A percentile compares a stretch with the other conserved stretches of the same genome.
Evolutionary conservation across 2,113 vertebrate species (phyloP).

Genomic region (Varanus komodoensis): DNA sequence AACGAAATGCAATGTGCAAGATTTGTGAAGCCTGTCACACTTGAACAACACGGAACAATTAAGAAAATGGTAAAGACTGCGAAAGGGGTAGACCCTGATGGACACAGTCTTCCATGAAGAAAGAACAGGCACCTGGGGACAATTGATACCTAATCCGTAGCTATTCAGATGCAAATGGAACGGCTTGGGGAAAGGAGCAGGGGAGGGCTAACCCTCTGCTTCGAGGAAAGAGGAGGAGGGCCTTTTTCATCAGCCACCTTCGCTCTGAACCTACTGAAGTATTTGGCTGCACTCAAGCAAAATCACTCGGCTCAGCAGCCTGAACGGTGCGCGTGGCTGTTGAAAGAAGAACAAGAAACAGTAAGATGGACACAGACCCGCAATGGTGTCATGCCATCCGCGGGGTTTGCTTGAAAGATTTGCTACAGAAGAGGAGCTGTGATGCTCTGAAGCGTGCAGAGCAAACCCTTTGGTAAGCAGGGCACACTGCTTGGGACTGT

Average conservation of each 20-base stretch:
- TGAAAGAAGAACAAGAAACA: neutral
- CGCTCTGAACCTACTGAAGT: neutral
- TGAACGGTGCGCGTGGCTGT: neutral
- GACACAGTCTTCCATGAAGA: neutral
- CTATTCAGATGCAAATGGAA: slow-evolving; percentile 17
- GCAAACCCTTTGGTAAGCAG: neutral
- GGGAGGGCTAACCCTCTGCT: neutral
- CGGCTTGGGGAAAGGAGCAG: neutral
- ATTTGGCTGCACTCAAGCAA: neutral
- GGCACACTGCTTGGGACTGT: neutral
- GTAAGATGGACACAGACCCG: too few relatives aligned
- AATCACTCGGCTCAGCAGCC: neutral
- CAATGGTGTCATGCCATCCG: neutral
- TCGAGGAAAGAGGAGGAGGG: neutral
- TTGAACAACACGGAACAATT: slow-evolving; percentile 1
- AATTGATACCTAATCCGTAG: slow-evolving; percentile 17
- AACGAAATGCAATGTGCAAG: neutral
- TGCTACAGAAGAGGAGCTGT: neutral
- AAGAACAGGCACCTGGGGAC: neutral
- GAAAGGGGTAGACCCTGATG: neutral
- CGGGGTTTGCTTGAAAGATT: neutral
- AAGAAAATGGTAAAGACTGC: neutral
- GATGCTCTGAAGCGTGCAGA: neutral
- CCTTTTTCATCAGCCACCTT: neutral
- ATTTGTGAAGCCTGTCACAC: neutral